phyloP scores from a whole-genome alignment of 1,140 invertebrate genomes.

The Reticulitermes speratus region DNA sequence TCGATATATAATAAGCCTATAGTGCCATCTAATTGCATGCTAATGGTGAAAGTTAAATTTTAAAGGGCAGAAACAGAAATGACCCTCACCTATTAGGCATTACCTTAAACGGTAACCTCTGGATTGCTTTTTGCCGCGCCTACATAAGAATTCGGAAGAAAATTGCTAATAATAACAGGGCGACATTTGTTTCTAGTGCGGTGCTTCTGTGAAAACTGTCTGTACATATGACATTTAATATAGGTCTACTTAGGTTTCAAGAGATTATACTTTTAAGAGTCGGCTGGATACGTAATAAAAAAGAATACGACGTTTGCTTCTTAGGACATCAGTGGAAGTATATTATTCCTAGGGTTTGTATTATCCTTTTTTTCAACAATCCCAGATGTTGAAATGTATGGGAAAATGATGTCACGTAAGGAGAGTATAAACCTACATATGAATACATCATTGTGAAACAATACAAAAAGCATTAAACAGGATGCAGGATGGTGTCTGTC shows the following conservation, averaged over 20 bases:
- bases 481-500: background rate
- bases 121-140: too few relatives aligned
- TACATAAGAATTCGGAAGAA: too few relatives aligned
- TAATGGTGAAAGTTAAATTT: too few relatives aligned
- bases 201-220: too few relatives aligned
- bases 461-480: constrained; percentile 2
- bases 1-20: too few relatives aligned
- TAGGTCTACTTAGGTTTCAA: background rate
- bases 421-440: constrained; percentile 19
- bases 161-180: too few relatives aligned
- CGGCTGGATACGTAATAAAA: background rate
- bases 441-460: constrained; percentile 3
- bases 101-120: too few relatives aligned
- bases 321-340: constrained; percentile 5
- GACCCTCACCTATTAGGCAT: too few relatives aligned
- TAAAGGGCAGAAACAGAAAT: too few relatives aligned
- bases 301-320: background rate
- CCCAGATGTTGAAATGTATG: constrained; percentile 18
- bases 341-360: background rate
- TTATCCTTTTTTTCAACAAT: background rate
- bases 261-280: constrained; percentile 3
- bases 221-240: too few relatives aligned
- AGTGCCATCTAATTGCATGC: too few relatives aligned
- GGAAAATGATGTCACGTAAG: background rate
- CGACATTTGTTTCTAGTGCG: too few relatives aligned